phyloP scores from a whole-genome alignment of 2,888 invertebrate species.

The Lithophane semibrunnea region DNA sequence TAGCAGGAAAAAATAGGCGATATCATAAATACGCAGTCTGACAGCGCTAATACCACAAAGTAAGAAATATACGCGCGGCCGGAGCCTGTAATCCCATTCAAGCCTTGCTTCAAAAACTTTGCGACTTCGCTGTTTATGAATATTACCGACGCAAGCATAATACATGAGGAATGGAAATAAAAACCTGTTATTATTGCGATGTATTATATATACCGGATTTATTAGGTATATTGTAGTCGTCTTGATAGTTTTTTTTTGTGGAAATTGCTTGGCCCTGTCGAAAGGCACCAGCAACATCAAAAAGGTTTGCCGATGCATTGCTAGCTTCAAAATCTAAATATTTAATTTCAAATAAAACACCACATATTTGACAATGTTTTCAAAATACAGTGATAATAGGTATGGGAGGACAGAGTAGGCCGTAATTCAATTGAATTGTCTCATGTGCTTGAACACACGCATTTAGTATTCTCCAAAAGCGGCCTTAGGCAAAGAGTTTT shows the following conservation, averaged over 20 bases:
- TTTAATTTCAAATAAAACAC: not conserved
- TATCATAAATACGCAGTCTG: conserved; percentile 48
- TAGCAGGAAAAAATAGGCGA: conserved; percentile 43
- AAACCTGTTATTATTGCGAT: conserved; percentile 12
- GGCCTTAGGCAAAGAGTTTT: not conserved
- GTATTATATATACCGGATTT: no score
- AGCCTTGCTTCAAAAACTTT: conserved; percentile 55
- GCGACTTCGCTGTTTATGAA: conserved; percentile 45
- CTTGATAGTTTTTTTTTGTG: not conserved
- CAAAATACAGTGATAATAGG: not conserved
- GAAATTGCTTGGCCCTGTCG: not conserved
- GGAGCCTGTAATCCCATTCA: conserved; percentile 49
- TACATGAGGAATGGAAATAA: conserved; percentile 28
- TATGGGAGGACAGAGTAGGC: not conserved
- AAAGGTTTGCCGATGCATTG: not conserved
- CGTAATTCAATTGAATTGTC: not conserved
- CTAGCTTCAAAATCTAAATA: not conserved
- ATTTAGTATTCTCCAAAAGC: not conserved
- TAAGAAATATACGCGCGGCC: conserved; percentile 49
- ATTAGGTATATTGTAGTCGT: no score
- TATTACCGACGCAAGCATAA: conserved; percentile 30
- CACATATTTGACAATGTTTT: not conserved
- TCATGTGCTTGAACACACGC: not conserved
- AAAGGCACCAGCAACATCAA: not conserved
- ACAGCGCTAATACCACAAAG: conserved; percentile 54